These are phyloP conservation scores for Seira ritae DNA, from an alignment of 2,888 invertebrate genomes.

Conservation along the genomic window DNA sequence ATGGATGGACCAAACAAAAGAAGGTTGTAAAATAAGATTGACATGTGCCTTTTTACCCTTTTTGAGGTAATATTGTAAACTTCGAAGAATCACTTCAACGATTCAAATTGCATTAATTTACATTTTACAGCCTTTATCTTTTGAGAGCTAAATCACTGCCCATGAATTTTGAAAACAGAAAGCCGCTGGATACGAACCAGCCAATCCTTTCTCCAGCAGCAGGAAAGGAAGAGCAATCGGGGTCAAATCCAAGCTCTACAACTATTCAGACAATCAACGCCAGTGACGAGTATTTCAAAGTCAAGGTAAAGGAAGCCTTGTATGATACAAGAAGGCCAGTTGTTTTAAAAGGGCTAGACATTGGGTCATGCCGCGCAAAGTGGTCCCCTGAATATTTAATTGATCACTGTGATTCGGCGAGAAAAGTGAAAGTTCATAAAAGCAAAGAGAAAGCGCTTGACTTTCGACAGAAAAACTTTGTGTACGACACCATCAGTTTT, in stretches of 20 bases:
- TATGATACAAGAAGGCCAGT: constrained; percentile 75
- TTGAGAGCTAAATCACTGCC: no score
- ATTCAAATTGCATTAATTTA: no score
- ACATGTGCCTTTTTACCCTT: no score
- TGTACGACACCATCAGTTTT: constrained; percentile 77
- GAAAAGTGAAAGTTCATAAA: constrained; percentile 78
- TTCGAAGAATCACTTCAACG: no score
- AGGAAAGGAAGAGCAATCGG: not conserved
- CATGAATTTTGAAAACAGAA: no score
- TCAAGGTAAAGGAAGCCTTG: constrained; percentile 19
- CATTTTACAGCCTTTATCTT: no score
- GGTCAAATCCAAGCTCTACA: no score
- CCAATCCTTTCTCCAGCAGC: constrained; percentile 21
- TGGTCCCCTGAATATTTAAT: constrained; percentile 77
- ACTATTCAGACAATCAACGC: no score
- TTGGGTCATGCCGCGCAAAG: constrained; percentile 76
- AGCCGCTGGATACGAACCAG: no score
- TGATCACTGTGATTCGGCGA: constrained; percentile 74
- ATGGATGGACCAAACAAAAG: no score
- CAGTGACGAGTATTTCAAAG: constrained; percentile 6
- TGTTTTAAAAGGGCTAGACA: constrained; percentile 76
- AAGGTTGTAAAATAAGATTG: no score
- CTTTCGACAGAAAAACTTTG: constrained; percentile 78
- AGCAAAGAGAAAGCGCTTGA: constrained; percentile 76
- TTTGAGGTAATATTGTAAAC: no score